Base-by-base conservation (phyloP, 2,888 invertebrate genomes). In the Heteromyza rotundicornis region DNA sequence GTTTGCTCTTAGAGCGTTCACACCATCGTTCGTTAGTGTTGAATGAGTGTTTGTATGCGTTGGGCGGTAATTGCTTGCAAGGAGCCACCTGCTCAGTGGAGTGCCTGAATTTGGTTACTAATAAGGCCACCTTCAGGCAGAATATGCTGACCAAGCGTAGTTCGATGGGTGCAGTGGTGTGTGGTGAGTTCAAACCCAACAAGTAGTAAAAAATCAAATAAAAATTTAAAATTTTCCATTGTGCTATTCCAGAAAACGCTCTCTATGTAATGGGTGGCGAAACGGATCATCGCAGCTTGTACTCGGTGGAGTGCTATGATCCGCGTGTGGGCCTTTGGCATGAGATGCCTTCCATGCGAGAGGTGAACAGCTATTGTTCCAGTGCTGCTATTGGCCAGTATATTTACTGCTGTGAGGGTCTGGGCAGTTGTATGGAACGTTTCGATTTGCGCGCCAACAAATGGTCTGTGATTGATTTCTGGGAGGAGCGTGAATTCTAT, bases 261-360 rank as follows among this genome's bases (percentile, higher is more conserved):
- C 62, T 76, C 16, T 78, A 75, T 60, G 75, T 76, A 0, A 78
- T 78, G 77, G 77, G 76, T 5, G 77, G 77, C 2, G 77, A 76
- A 59, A 74, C 73, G 2, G 73, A 75, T 57, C 65, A 70, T 24
- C 69, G 71, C 58, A 73, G 74, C 47, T 63, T 76, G 14, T 73
- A 70, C 59, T 75, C 75, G 8, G 64, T 74, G 54, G 76, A 76
- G 52, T 70, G 74, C 22, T 76, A 63, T 51, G 77, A 78, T 68
- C 70, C 73, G 0, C 70, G 77, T 19, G 67, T 70, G 14, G 76
- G 76, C 2, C 50, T 57, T 16, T 78, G 77, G 77, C 68, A 72
- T 5, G 66, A 64, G 8, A 63, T 75, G 50, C 70, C 71, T 20
- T 66, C 66, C 16, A 68, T 78, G 62, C 71, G 70, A 57, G 71